These are phyloP conservation scores for Clepsis dumicolana DNA, from an alignment of 2,888 invertebrate genomes.

Conservation along the genomic window DNA sequence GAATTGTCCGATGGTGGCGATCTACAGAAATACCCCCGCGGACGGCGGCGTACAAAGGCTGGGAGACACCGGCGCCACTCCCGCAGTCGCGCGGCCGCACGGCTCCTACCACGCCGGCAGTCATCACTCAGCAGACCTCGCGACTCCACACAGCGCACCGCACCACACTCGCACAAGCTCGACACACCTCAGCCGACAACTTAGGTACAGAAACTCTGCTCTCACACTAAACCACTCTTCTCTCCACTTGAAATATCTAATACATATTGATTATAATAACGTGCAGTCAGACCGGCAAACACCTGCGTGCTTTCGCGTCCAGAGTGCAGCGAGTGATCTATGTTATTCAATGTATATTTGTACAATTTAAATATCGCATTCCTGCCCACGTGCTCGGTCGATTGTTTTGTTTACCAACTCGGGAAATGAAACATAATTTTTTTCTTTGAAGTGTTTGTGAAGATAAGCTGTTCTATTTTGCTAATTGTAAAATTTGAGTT, in stretches of 20 bases:
- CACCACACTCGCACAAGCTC: slow-evolving; percentile 20
- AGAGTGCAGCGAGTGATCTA: slow-evolving; percentile 28
- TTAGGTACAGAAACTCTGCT: slow-evolving; percentile 35
- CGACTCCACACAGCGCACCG: slow-evolving; percentile 35
- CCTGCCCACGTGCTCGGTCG: slow-evolving; percentile 30
- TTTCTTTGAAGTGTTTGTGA: slow-evolving; percentile 35
- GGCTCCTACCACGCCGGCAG: slow-evolving; percentile 51
- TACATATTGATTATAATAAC: slow-evolving; percentile 10
- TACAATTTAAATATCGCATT: slow-evolving; percentile 31
- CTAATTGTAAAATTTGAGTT: neutral
- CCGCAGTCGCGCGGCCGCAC: slow-evolving; percentile 59
- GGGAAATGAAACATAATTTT: slow-evolving; percentile 27
- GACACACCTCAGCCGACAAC: slow-evolving; percentile 29
- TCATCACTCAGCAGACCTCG: slow-evolving; percentile 37
- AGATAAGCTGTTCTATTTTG: slow-evolving; percentile 18
- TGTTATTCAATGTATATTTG: slow-evolving; percentile 33
- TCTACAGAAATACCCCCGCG: slow-evolving; percentile 84
- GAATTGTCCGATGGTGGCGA: slow-evolving; percentile 83
- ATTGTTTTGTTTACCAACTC: slow-evolving; percentile 41
- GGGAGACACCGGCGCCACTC: slow-evolving; percentile 45
- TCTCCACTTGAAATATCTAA: slow-evolving; percentile 10
- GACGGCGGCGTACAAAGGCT: slow-evolving; percentile 71
- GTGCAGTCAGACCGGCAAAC: slow-evolving; percentile 8
- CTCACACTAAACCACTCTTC: neutral
- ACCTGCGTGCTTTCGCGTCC: slow-evolving; percentile 13